phyloP scores from a whole-genome alignment of 2,113 vertebrate species.

The Orthonyx spaldingii region DNA sequence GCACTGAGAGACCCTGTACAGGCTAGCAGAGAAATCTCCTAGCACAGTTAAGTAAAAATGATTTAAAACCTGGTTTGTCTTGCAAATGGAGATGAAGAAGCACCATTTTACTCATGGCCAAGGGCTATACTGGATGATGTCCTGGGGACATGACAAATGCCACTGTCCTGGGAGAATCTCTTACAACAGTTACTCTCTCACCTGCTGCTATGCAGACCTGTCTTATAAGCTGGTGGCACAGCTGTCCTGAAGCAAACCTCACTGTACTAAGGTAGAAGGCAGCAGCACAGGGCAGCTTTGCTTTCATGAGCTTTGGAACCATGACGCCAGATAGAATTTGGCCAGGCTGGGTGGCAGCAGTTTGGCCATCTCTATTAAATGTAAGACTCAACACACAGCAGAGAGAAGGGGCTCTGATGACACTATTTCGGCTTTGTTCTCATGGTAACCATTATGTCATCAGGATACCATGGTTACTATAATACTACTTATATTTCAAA shows the following conservation, averaged over 20 bases:
- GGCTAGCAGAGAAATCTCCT: neutral
- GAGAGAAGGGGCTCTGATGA: conserved; percentile 50
- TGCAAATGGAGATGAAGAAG: neutral
- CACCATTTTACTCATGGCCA: neutral
- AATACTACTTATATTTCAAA: conserved; percentile 62
- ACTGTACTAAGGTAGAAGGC: neutral
- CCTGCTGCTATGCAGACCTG: neutral
- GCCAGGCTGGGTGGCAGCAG: neutral
- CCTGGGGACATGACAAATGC: neutral
- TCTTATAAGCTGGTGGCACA: neutral
- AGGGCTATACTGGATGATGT: neutral
- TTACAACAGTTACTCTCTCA: neutral
- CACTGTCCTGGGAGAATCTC: neutral
- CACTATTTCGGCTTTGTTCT: conserved; percentile 67
- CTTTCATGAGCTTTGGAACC: neutral
- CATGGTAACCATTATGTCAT: conserved; percentile 72
- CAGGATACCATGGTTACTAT: conserved; percentile 67
- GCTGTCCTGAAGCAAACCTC: neutral
- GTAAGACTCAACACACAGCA: conserved; percentile 5
- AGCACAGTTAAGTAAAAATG: neutral
- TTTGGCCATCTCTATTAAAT: conserved; percentile 40
- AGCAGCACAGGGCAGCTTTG: neutral
- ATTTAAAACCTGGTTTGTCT: neutral
- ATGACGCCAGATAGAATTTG: neutral
- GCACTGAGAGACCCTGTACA: neutral